Conservation (phyloP, 1,140 invertebrate species). For the Zaprionus nigranus region DNA sequence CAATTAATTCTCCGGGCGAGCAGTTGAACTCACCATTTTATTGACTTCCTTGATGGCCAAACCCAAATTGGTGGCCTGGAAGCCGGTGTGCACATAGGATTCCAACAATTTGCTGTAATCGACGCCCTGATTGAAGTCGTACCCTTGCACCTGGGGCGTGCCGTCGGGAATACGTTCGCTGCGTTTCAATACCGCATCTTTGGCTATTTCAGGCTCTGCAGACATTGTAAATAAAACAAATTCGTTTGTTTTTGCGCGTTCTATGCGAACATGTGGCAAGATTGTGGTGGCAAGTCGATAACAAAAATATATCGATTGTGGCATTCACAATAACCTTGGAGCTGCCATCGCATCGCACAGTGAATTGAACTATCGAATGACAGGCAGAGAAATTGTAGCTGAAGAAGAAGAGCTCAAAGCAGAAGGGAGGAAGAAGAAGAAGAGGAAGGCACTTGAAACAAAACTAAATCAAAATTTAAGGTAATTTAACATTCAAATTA, state of each 20-base stretch:
- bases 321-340: not conserved
- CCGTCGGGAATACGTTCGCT: conserved; percentile 87
- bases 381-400: conserved; percentile 39
- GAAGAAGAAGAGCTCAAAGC: conserved; percentile 37
- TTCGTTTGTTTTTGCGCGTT: conserved; percentile 22
- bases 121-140: conserved; percentile 97
- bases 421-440: conserved; percentile 24
- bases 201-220: conserved; percentile 85
- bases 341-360: not conserved
- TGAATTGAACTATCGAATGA: conserved; percentile 28
- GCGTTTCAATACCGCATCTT: conserved; percentile 88
- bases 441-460: conserved; percentile 38
- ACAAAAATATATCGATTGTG: conserved; percentile 7
- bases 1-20: not conserved
- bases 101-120: conserved; percentile 94
- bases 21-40: conserved; percentile 90
- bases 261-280: conserved; percentile 50
- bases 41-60: conserved; percentile 95
- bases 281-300: not conserved
- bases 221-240: conserved; percentile 63
- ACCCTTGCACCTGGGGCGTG: conserved; percentile 89
- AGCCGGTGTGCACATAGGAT: conserved; percentile 93
- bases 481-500: conserved; percentile 30
- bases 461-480: conserved; percentile 44
- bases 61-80: conserved; percentile 98